Base-by-base conservation (phyloP, 64 coral and sea anemone species). In the Stylophora pistillata region DNA sequence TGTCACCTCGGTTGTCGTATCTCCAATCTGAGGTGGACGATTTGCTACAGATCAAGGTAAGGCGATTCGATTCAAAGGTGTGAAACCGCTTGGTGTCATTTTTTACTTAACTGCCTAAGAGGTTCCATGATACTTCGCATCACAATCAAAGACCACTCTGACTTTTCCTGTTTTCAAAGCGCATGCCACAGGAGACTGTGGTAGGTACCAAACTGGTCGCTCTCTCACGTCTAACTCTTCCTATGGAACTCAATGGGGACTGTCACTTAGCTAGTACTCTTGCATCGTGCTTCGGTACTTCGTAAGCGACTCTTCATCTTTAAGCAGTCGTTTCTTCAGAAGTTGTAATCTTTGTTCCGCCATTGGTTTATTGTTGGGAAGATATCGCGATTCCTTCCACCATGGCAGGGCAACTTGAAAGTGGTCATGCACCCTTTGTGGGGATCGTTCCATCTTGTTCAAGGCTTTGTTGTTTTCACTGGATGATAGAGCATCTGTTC, bases 81-180 rank as follows among this genome's bases (percentile, higher is more conserved):
- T 88, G 74, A 41, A 77, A 88, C 25, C 73, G 31, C 31, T 88
- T 78, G 18, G 74, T 30, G 74, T 64, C 31, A 52, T 78, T 78
- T 18, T 66, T 66, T 93, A 32, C 56, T 93, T 93, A 6, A 88
- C 34, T n/a, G n/a, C n/a, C n/a, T n/a, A n/a, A 26, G 85, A 82
- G 26, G 80, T 74, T 53, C 76, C 65, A 58, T 21, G 27, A 25
- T 72, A 92, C 55, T 87, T 59, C 11, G 74, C 75, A 31, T 58
- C 37, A 53, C 89, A 91, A 63, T 90, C 69, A 59, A 91, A 91
- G 6, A 91, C 89, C 57, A 85, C 79, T 9, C 89, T 3, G n/a
- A 91, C 62, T 33, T 91, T 91, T 15, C 52, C 15, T 4, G 59
- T 26, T 28, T 91, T 91, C 23, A 58, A 63, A 0, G 53, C 32